phyloP scores from a whole-genome alignment of 2,888 invertebrate genomes.

The Heliconius aoede region DNA sequence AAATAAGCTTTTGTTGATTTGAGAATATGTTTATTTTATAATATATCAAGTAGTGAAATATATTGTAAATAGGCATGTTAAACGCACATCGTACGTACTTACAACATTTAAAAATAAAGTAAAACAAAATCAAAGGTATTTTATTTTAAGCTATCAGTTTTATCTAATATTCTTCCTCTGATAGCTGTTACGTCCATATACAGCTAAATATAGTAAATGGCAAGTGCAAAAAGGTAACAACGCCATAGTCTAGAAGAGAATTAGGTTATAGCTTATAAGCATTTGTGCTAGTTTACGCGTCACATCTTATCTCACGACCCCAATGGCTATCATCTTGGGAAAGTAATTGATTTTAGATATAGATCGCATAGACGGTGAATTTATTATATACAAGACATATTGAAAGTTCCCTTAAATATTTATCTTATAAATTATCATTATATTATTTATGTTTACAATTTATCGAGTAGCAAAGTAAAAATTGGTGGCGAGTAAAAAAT shows the following conservation, averaged over 20 bases:
- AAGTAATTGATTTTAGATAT: conserved; percentile 64
- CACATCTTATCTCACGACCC: conserved; percentile 67
- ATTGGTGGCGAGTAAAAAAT: not conserved
- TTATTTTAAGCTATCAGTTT: conserved; percentile 31
- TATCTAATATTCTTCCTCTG: conserved; percentile 36
- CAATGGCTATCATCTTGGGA: conserved; percentile 59
- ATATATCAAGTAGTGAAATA: not conserved
- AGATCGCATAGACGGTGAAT: conserved; percentile 58
- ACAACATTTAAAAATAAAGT: too few species aligned
- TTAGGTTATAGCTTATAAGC: conserved; percentile 63
- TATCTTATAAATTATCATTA: not conserved
- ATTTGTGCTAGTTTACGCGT: conserved; percentile 67
- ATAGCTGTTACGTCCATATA: conserved; percentile 62
- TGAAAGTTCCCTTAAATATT: not conserved
- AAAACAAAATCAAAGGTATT: conserved; percentile 3
- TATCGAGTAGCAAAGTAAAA: not conserved
- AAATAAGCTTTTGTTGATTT: conserved; percentile 3
- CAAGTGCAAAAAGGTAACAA: conserved; percentile 49
- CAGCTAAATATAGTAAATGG: conserved; percentile 49
- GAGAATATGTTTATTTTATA: not conserved
- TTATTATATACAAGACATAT: conserved; percentile 42
- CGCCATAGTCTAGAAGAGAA: conserved; percentile 59
- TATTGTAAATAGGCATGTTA: too few species aligned
- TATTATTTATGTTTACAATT: not conserved
- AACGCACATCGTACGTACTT: too few species aligned